Conservation (phyloP, 2,888 invertebrate genomes). For the Lepidocyrtoides sp. region DNA sequence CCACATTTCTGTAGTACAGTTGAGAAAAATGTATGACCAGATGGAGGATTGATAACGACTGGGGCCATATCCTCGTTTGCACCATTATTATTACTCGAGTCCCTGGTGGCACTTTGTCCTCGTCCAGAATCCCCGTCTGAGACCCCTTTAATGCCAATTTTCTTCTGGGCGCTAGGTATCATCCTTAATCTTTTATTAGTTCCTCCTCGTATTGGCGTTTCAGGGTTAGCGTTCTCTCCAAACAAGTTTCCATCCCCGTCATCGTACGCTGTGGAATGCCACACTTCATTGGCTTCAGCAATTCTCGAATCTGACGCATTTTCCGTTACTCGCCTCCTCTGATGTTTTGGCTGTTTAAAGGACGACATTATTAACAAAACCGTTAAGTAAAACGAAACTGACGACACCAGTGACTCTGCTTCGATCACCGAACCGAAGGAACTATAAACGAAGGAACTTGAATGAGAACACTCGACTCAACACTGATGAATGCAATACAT, state of each 20-base stretch:
- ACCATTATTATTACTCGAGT: too few species aligned
- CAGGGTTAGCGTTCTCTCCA: neutral
- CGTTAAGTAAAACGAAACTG: too few species aligned
- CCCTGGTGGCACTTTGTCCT: neutral
- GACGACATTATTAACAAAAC: too few species aligned
- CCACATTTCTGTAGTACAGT: slow-evolving; percentile 73
- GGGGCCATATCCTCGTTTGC: neutral
- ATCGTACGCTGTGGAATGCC: slow-evolving; percentile 76
- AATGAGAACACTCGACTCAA: too few species aligned
- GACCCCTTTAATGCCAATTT: too few species aligned
- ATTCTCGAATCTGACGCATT: slow-evolving; percentile 32
- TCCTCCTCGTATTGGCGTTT: neutral
- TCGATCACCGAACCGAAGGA: too few species aligned
- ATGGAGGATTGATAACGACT: slow-evolving; percentile 73
- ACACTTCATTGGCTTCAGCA: slow-evolving; percentile 62
- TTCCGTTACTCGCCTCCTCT: slow-evolving; percentile 56
- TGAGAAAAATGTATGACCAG: slow-evolving; percentile 77
- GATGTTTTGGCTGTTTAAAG: too few species aligned
- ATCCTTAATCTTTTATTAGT: neutral
- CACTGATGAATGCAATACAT: too few species aligned
- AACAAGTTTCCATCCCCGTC: neutral
- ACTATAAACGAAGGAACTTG: too few species aligned
- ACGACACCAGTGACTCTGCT: too few species aligned
- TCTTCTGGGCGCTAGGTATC: too few species aligned
- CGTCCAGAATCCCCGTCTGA: neutral